Percentiles rank a stretch among this genome's conserved stretches.
Conservation (phyloP, 2,888 invertebrate genomes). For the Torymus tubicola region DNA sequence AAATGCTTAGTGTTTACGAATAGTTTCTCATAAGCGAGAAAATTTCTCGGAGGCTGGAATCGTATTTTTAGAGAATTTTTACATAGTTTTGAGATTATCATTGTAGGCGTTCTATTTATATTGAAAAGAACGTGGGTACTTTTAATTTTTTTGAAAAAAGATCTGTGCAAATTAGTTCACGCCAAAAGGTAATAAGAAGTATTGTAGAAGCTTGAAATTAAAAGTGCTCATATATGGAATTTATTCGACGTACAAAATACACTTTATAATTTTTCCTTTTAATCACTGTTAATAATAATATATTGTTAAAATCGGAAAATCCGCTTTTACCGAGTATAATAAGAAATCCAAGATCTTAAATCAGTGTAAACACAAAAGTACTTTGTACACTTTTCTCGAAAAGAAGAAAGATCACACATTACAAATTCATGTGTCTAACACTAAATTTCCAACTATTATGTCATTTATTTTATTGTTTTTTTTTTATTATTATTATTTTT, state of each 20-base stretch:
- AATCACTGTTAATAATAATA: too few species aligned
- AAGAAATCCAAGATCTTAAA: slow-evolving; percentile 33
- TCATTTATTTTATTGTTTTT: slow-evolving; percentile 40
- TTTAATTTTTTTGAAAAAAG: slow-evolving; percentile 33
- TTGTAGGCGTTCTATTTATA: slow-evolving; percentile 30
- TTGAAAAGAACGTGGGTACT: slow-evolving; percentile 30
- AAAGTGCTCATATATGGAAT: slow-evolving; percentile 6
- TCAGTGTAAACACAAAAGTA: slow-evolving; percentile 24
- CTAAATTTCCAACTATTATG: slow-evolving; percentile 18
- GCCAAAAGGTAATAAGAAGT: neutral
- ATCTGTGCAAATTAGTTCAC: slow-evolving; percentile 7
- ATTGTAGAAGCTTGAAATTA: neutral
- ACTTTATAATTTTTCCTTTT: slow-evolving; percentile 9
- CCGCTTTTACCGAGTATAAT: slow-evolving; percentile 27
- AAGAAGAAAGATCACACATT: slow-evolving; percentile 45
- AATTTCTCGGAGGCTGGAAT: slow-evolving; percentile 54
- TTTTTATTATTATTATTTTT: slow-evolving; percentile 42
- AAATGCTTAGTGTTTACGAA: slow-evolving; percentile 65
- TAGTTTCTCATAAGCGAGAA: slow-evolving; percentile 43
- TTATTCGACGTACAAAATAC: slow-evolving; percentile 18
- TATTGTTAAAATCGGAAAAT: slow-evolving; percentile 12
- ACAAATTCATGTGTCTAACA: slow-evolving; percentile 43
- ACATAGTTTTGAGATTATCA: slow-evolving; percentile 51
- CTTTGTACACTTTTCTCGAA: slow-evolving; percentile 43
- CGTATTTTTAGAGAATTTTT: slow-evolving; percentile 63